Conservation (phyloP, 2,888 invertebrate genomes). For the Orthosia incerta region DNA sequence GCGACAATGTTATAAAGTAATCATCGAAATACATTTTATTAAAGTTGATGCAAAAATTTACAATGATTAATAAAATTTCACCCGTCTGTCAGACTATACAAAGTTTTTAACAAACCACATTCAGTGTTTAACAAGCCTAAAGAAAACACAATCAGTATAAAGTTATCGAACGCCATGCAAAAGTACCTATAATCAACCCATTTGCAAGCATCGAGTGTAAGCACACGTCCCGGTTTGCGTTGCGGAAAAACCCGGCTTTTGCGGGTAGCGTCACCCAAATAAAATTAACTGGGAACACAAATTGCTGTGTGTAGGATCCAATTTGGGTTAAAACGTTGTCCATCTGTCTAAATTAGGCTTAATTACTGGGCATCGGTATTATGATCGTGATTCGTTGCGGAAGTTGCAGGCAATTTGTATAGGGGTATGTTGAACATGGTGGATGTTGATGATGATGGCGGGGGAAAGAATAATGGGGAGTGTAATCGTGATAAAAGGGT, state of each 20-base stretch:
- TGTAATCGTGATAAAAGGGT: not conserved
- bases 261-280: constrained; percentile 57
- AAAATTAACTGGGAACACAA: constrained; percentile 67
- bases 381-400: constrained; percentile 56
- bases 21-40: too few species aligned
- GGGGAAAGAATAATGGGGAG: constrained; percentile 15
- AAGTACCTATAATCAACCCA: constrained; percentile 59
- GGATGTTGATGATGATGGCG: not conserved
- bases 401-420: constrained; percentile 54
- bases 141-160: constrained; percentile 60
- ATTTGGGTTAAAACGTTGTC: constrained; percentile 63
- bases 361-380: constrained; percentile 59
- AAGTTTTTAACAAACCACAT: not conserved
- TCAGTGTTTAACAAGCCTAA: constrained; percentile 42
- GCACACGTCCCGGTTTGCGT: constrained; percentile 42
- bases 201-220: constrained; percentile 58
- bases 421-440: constrained; percentile 17
- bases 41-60: too few species aligned
- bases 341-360: constrained; percentile 67
- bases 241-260: constrained; percentile 53
- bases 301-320: constrained; percentile 63
- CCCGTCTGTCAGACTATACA: not conserved
- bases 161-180: constrained; percentile 46
- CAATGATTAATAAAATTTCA: too few species aligned
- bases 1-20: too few species aligned